These are phyloP conservation scores for Hyla sarda DNA, from an alignment of 2,113 vertebrate species.

Conservation along the genomic window DNA sequence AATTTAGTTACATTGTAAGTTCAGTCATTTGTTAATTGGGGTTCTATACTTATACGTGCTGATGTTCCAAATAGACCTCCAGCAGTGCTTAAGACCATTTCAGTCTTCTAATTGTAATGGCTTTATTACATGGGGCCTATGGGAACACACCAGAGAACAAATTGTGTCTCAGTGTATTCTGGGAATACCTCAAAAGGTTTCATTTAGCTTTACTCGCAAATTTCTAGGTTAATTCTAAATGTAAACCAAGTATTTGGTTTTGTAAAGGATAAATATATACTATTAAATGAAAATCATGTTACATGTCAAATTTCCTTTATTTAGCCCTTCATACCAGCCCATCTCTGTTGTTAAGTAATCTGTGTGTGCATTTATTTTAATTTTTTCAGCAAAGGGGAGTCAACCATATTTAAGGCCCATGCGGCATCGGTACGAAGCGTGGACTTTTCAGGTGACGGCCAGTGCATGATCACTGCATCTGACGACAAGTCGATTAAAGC, in stretches of 20 bases:
- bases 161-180: too few species aligned
- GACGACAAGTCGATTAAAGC: conserved; percentile 93
- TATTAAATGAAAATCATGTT: too few species aligned
- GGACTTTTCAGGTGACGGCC: conserved; percentile 85
- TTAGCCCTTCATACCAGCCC: too few species aligned
- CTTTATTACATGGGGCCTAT: neutral
- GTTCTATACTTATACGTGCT: too few species aligned
- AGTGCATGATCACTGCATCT: conserved; percentile 85
- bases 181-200: too few species aligned
- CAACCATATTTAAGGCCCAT: conserved; percentile 86
- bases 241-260: neutral
- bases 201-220: conserved; percentile 9
- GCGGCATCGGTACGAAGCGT: conserved; percentile 86
- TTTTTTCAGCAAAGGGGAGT: conserved; percentile 83
- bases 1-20: too few species aligned
- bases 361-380: neutral
- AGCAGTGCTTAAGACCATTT: neutral
- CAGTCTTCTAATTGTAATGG: neutral
- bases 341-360: too few species aligned
- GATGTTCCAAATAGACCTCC: neutral
- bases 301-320: too few species aligned
- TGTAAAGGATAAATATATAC: too few species aligned
- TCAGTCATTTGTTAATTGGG: too few species aligned
- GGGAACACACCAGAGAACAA: neutral
- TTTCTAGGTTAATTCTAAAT: neutral